Evolutionary conservation across 2,888 invertebrate genomes (phyloP).

Genomic region (Drosophila ustulata): DNA sequence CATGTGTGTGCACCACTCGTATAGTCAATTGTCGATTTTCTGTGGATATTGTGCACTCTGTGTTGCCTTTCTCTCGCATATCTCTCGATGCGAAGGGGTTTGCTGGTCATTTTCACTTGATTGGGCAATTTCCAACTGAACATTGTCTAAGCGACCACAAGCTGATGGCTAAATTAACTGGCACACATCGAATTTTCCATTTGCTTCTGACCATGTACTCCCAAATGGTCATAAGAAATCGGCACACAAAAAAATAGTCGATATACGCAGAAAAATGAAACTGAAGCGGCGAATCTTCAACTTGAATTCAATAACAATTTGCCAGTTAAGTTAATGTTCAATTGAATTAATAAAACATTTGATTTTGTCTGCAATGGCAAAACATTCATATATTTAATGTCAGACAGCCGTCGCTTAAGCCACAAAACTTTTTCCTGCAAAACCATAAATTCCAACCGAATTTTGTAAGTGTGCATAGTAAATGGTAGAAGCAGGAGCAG

Average conservation of each 20-base stretch:
- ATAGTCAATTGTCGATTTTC: slow-evolving; percentile 65
- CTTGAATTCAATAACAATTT: slow-evolving; percentile 8
- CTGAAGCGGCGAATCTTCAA: background rate
- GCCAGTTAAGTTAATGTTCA: background rate
- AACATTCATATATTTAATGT: slow-evolving; percentile 22
- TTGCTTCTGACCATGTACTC: slow-evolving; percentile 12
- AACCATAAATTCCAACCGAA: slow-evolving; percentile 42
- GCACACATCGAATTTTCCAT: slow-evolving; percentile 57
- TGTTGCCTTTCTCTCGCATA: background rate
- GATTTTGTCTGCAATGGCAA: slow-evolving; percentile 4
- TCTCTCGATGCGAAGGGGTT: slow-evolving; percentile 18
- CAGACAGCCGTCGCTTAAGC: slow-evolving; percentile 12
- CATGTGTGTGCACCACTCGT: slow-evolving; percentile 45
- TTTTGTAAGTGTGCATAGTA: slow-evolving; percentile 40
- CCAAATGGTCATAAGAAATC: slow-evolving; percentile 34
- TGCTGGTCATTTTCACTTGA: slow-evolving; percentile 72
- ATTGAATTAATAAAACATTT: slow-evolving; percentile 13
- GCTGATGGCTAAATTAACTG: slow-evolving; percentile 73
- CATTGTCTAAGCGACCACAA: slow-evolving; percentile 70
- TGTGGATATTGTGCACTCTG: slow-evolving; percentile 25
- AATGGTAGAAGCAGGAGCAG: slow-evolving; percentile 38
- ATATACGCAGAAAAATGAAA: background rate
- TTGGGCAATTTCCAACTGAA: slow-evolving; percentile 67
- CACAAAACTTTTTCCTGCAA: slow-evolving; percentile 15
- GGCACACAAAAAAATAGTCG: background rate